These are phyloP conservation scores for Ooceraea biroi DNA, from an alignment of 1,140 invertebrate genomes.

Conservation along the genomic window DNA sequence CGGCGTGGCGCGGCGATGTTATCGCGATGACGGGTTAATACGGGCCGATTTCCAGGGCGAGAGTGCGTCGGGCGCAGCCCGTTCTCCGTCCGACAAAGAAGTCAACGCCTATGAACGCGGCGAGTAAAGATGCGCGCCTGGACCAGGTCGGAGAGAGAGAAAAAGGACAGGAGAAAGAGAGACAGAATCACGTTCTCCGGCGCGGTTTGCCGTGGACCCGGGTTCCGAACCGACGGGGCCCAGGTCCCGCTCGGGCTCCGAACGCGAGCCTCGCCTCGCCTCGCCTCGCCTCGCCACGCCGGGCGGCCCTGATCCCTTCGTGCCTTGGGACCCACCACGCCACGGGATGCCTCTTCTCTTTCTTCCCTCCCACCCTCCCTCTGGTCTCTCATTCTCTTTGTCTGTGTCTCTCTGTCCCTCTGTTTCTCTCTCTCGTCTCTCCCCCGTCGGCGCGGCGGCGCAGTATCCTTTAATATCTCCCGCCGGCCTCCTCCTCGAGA, in stretches of 20 bases:
- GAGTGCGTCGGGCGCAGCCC: background rate
- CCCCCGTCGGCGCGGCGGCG: slow-evolving; percentile 70
- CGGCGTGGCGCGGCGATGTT: slow-evolving; percentile 36
- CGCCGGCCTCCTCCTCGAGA: slow-evolving; percentile 73
- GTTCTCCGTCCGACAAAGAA: slow-evolving; percentile 44
- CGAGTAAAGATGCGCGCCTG: slow-evolving; percentile 30
- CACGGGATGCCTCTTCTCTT: slow-evolving; percentile 77
- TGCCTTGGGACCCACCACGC: slow-evolving; percentile 79
- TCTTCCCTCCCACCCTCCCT: background rate
- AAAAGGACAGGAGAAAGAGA: no score
- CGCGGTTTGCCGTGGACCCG: slow-evolving; percentile 34
- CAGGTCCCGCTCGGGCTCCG: slow-evolving; percentile 50
- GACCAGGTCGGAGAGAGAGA: background rate
- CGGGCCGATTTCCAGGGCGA: slow-evolving; percentile 48
- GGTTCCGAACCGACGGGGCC: background rate
- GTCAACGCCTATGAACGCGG: slow-evolving; percentile 41
- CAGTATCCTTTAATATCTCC: slow-evolving; percentile 84
- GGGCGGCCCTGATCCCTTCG: slow-evolving; percentile 71
- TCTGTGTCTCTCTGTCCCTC: slow-evolving; percentile 48
- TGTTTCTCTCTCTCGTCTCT: slow-evolving; percentile 48
- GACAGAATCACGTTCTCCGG: slow-evolving; percentile 65
- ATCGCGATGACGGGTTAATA: slow-evolving; percentile 61
- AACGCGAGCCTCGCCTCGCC: slow-evolving; percentile 26
- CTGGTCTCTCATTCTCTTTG: background rate
- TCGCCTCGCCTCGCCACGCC: slow-evolving; percentile 17